A percentile compares a stretch with the other conserved stretches of the same genome.
Evolutionary conservation across 2,888 invertebrate species (phyloP).

Genomic region (Iselma pallidipennis): DNA sequence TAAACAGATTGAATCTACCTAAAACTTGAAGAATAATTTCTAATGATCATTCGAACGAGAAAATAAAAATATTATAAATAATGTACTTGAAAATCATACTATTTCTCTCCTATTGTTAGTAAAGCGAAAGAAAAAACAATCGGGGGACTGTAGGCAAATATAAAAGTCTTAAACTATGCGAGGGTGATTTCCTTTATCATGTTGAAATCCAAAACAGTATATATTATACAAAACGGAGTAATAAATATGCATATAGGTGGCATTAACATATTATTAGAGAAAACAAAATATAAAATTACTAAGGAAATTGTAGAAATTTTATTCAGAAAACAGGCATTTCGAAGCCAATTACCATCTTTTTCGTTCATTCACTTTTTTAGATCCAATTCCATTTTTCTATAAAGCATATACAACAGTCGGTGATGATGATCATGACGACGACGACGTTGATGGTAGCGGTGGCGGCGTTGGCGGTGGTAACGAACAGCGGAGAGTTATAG

Average conservation of each 20-base stretch:
- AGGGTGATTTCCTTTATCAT: not conserved
- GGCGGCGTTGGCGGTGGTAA: conserved; percentile 37
- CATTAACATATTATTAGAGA: conserved; percentile 40
- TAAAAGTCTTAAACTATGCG: not conserved
- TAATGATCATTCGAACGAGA: not conserved
- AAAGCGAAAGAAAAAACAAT: too few species aligned
- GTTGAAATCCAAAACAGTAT: conserved; percentile 29
- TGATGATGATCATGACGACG: not conserved
- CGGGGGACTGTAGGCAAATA: too few species aligned
- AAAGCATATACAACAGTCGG: conserved; percentile 17
- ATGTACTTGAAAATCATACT: too few species aligned
- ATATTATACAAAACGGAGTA: conserved; percentile 19
- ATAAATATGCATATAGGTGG: conserved; percentile 33
- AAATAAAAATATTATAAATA: too few species aligned
- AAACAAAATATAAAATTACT: conserved; percentile 36
- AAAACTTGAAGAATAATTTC: conserved; percentile 10
- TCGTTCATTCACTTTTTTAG: conserved; percentile 41
- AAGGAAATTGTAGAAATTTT: conserved; percentile 39
- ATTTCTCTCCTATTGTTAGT: too few species aligned
- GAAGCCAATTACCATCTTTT: conserved; percentile 51
- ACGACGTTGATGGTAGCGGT: conserved; percentile 16
- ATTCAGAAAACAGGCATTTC: conserved; percentile 43
- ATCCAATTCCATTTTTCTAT: conserved; percentile 24
- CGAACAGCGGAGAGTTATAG: too few species aligned
- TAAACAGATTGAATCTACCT: conserved; percentile 13